A percentile compares a stretch with the other conserved stretches of the same genome.
These are phyloP conservation scores for Alca torda DNA, from an alignment of 2,797 vertebrate genomes.

Conservation along the genomic window DNA sequence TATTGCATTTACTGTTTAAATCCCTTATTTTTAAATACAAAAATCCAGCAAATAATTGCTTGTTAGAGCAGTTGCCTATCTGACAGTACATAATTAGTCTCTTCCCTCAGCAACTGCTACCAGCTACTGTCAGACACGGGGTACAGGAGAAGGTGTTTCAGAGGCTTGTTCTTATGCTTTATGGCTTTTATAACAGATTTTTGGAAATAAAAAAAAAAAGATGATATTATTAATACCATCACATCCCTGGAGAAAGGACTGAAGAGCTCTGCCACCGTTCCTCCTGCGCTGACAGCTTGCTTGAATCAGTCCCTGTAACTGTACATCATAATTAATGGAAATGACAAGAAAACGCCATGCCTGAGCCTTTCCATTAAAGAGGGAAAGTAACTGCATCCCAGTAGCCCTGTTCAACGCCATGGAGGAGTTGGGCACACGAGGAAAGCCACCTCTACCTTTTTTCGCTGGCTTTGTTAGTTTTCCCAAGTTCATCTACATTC, in stretches of 20 bases:
- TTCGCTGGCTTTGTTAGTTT: neutral
- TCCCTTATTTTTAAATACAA: neutral
- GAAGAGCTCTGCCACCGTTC: neutral
- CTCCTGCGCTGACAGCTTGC: neutral
- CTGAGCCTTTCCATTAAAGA: neutral
- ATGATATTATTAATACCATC: neutral
- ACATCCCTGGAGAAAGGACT: neutral
- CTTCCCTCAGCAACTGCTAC: conserved; percentile 22
- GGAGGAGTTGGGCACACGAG: neutral
- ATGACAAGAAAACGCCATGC: neutral
- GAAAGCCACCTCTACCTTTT: neutral
- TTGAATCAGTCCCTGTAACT: neutral
- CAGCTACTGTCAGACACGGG: neutral
- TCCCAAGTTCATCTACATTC: neutral
- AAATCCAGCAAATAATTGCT: neutral
- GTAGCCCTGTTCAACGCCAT: neutral
- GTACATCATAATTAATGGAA: neutral
- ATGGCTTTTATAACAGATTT: neutral
- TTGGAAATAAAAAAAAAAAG: neutral
- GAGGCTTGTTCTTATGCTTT: neutral
- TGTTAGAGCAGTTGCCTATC: neutral
- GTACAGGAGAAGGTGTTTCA: neutral
- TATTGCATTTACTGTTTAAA: neutral
- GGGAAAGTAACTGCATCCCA: neutral
- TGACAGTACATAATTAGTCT: neutral